A percentile compares a stretch with the other conserved stretches of the same genome.
phyloP scores from a whole-genome alignment of 2,888 invertebrate genomes.

The Pyrrhia umbra region DNA sequence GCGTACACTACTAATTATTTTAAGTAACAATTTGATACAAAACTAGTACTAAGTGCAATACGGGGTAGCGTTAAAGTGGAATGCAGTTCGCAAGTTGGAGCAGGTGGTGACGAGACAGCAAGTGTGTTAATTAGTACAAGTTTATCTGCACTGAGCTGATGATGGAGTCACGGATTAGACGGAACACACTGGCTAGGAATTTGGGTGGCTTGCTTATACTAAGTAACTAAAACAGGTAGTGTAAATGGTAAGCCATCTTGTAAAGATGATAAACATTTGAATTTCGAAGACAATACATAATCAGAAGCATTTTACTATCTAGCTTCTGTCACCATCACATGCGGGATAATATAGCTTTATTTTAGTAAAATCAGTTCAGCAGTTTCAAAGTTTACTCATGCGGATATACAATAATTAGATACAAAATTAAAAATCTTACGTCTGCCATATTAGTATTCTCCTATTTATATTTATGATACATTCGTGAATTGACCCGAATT shows the following conservation, averaged over 20 bases:
- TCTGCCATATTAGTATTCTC: too few species aligned
- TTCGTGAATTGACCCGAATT: too few species aligned
- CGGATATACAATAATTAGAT: too few species aligned
- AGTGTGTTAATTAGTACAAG: slow-evolving; percentile 83
- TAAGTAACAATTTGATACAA: slow-evolving; percentile 56
- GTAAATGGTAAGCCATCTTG: background rate
- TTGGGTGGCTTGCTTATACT: background rate
- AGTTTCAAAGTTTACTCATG: too few species aligned
- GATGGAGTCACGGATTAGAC: slow-evolving; percentile 37
- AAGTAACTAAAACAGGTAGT: background rate
- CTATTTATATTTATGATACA: too few species aligned
- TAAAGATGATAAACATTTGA: too few species aligned
- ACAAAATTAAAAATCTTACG: too few species aligned
- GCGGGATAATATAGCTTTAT: too few species aligned
- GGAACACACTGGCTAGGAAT: slow-evolving; percentile 1
- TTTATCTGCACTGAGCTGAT: slow-evolving; percentile 75
- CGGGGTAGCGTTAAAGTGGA: slow-evolving; percentile 46
- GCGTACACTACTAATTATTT: slow-evolving; percentile 57
- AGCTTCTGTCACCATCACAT: too few species aligned
- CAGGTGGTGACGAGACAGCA: slow-evolving; percentile 76
- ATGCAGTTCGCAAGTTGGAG: slow-evolving; percentile 56
- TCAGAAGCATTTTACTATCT: too few species aligned
- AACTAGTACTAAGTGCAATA: slow-evolving; percentile 64
- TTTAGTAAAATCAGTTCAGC: too few species aligned
- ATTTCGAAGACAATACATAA: too few species aligned